Percentiles rank a stretch among this genome's conserved stretches.
These are phyloP conservation scores for Aproaerema taeniolella DNA, from an alignment of 2,888 invertebrate genomes.

Conservation along the genomic window DNA sequence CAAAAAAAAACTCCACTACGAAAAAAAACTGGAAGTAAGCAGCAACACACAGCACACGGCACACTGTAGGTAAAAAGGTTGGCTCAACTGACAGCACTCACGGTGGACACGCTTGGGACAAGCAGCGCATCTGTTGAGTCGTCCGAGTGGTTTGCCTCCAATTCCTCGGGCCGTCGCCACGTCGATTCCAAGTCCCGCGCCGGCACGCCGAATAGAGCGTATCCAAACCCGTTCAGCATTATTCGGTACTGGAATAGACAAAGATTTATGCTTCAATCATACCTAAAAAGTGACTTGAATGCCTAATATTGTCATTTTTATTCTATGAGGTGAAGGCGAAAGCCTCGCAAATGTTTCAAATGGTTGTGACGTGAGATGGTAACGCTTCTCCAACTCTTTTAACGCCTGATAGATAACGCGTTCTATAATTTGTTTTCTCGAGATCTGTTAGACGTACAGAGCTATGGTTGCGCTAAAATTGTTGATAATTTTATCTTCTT, in stretches of 20 bases:
- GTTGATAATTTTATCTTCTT: too few relatives aligned
- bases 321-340: too few relatives aligned
- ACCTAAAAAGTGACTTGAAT: too few relatives aligned
- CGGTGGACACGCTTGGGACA: slow-evolving; percentile 78
- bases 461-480: too few relatives aligned
- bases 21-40: slow-evolving; percentile 14
- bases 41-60: slow-evolving; percentile 24
- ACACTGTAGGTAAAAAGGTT: slow-evolving; percentile 34
- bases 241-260: slow-evolving; percentile 85
- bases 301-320: too few relatives aligned
- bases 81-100: slow-evolving; percentile 74
- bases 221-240: slow-evolving; percentile 89
- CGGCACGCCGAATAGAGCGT: slow-evolving; percentile 86
- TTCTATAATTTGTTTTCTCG: too few relatives aligned
- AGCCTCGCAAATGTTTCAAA: too few relatives aligned
- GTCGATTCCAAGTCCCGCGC: slow-evolving; percentile 84
- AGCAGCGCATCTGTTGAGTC: slow-evolving; percentile 73
- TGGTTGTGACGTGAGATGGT: too few relatives aligned
- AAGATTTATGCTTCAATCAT: too few relatives aligned
- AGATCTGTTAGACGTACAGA: too few relatives aligned
- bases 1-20: not conserved
- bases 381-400: too few relatives aligned
- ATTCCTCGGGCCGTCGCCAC: slow-evolving; percentile 80
- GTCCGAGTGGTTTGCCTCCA: slow-evolving; percentile 62
- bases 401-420: too few relatives aligned